phyloP scores from a whole-genome alignment of 2,888 invertebrate genomes.

The Drosophila eohydei region DNA sequence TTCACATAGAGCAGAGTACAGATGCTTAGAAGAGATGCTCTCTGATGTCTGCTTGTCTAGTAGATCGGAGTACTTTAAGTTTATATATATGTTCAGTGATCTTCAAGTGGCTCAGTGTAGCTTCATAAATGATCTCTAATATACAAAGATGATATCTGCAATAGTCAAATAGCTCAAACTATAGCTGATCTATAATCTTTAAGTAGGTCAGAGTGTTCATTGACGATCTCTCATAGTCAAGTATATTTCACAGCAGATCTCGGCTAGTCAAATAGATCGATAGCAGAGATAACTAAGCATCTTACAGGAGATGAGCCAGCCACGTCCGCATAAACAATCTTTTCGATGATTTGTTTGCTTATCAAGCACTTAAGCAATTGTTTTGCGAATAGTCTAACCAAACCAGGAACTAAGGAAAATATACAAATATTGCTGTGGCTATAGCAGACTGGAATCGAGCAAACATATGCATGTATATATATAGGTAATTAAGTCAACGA shows the following conservation, averaged over 20 bases:
- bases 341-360: slow-evolving; percentile 60
- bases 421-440: slow-evolving; percentile 37
- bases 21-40: too few relatives aligned
- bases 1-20: not conserved
- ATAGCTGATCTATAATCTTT: not conserved
- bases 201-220: not conserved
- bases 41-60: too few relatives aligned
- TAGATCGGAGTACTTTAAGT: too few relatives aligned
- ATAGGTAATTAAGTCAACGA: slow-evolving; percentile 31
- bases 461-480: not conserved
- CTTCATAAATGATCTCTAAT: too few relatives aligned
- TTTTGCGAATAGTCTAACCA: slow-evolving; percentile 49
- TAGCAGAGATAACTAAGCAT: not conserved
- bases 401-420: slow-evolving; percentile 38
- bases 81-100: too few relatives aligned
- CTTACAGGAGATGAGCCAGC: slow-evolving; percentile 19
- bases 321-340: slow-evolving; percentile 30
- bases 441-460: slow-evolving; percentile 37
- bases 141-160: too few relatives aligned
- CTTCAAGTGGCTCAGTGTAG: too few relatives aligned
- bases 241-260: too few relatives aligned
- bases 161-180: not conserved
- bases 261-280: not conserved
- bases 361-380: slow-evolving; percentile 61
- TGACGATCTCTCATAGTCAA: not conserved